Percentiles rank a stretch among this genome's conserved stretches.
These are phyloP conservation scores for Sigmodon hispidus DNA, from an alignment of 2,113 vertebrate genomes.

Conservation along the genomic window DNA sequence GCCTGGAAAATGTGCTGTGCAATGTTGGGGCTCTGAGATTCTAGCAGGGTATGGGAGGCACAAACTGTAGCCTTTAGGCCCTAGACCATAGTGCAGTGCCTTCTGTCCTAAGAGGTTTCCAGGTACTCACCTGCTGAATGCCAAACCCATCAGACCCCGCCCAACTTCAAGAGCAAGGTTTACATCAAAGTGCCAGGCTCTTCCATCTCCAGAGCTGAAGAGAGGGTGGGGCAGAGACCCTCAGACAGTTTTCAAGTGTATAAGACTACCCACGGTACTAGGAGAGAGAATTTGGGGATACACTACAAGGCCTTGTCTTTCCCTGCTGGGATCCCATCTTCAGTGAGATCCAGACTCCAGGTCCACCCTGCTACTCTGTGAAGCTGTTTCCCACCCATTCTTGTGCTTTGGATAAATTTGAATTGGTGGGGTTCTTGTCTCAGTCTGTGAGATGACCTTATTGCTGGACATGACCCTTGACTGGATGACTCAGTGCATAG, in stretches of 20 bases:
- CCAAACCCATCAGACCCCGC: neutral
- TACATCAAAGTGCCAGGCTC: neutral
- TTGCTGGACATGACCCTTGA: neutral
- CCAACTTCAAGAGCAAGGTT: neutral
- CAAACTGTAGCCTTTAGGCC: neutral
- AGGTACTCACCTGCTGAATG: neutral
- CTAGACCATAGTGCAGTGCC: no score
- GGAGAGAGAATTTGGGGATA: neutral
- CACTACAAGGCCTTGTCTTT: neutral
- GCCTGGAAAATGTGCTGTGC: neutral
- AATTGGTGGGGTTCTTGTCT: neutral
- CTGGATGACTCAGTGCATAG: neutral
- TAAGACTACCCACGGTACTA: neutral
- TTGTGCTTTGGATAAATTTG: neutral
- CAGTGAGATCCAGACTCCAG: neutral
- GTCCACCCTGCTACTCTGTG: neutral
- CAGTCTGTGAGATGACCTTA: neutral
- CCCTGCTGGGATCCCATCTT: neutral
- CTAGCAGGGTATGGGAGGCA: neutral
- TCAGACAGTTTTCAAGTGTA: neutral
- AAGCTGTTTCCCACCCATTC: neutral
- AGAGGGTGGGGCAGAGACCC: neutral
- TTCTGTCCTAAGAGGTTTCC: neutral
- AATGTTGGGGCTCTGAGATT: neutral
- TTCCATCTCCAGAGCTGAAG: neutral